phyloP scores from a whole-genome alignment of 2,113 vertebrate species.

The Syrmaticus mikado region DNA sequence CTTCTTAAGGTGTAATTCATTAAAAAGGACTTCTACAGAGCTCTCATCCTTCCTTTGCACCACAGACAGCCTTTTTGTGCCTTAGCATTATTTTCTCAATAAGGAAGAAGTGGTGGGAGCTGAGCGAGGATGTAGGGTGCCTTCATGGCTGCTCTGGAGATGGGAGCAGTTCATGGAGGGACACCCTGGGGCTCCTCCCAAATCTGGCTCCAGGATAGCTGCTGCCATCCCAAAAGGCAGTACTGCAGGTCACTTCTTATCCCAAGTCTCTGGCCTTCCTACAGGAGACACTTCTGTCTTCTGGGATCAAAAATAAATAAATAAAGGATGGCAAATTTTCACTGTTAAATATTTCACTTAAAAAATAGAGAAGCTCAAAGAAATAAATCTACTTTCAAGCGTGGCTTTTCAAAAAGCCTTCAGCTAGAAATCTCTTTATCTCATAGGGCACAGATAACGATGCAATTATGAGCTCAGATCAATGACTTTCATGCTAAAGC shows the following conservation, averaged over 20 bases:
- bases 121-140: too few species aligned
- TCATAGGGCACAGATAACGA: conserved; percentile 8
- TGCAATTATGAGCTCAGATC: conserved; percentile 38
- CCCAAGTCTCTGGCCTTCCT: too few species aligned
- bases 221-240: not conserved
- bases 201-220: not conserved
- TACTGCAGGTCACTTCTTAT: too few species aligned
- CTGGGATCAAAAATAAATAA: fast-evolving
- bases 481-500: conserved; percentile 5
- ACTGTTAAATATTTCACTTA: conserved; percentile 11
- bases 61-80: not conserved
- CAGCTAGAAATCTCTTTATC: conserved; percentile 40
- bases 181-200: too few species aligned
- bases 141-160: not conserved
- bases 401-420: conserved; percentile 33
- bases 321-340: not conserved
- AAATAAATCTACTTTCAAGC: not conserved
- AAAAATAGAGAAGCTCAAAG: conserved; percentile 6
- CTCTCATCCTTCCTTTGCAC: not conserved
- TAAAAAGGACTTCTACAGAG: fast-evolving
- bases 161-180: not conserved
- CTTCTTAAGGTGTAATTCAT: not conserved
- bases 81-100: not conserved
- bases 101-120: not conserved
- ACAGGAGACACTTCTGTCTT: not conserved